These are phyloP conservation scores for Caenorhabditis virilis DNA, from an alignment of 2,888 invertebrate genomes.

Conservation along the genomic window DNA sequence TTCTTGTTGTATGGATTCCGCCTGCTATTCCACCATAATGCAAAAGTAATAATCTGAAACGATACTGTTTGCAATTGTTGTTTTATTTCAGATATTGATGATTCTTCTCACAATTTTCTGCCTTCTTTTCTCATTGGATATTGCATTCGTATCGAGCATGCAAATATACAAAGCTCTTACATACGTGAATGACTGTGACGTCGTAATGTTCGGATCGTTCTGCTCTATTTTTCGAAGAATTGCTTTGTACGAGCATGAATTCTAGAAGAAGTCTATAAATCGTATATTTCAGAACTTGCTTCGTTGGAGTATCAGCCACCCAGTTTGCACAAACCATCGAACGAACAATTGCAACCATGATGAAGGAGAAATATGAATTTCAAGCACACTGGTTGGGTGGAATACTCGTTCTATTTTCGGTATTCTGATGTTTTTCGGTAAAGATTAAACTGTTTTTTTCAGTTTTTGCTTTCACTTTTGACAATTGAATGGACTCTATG, in stretches of 20 bases:
- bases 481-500: conserved; percentile 27
- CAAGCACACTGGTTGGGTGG: conserved; percentile 28
- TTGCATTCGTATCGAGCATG: conserved; percentile 10
- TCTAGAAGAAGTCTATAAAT: no score
- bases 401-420: conserved; percentile 22
- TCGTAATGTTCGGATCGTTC: conserved; percentile 11
- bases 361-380: conserved; percentile 25
- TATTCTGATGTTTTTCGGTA: conserved; percentile 2
- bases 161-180: conserved; percentile 20
- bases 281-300: conserved; percentile 26
- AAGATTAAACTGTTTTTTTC: conserved; percentile 2
- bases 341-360: conserved; percentile 16
- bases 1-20: conserved; percentile 25
- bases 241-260: conserved; percentile 17
- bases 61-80: no score
- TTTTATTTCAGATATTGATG: no score
- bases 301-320: conserved; percentile 27
- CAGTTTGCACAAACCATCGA: conserved; percentile 33
- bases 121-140: conserved; percentile 23
- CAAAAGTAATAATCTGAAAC: no score
- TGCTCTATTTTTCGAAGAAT: conserved; percentile 22
- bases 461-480: conserved; percentile 22
- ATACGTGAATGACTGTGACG: conserved; percentile 24
- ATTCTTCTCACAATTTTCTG: conserved; percentile 24
- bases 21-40: conserved; percentile 27